phyloP scores from a whole-genome alignment of 2,113 vertebrate species.

The Hepsetus odoe region DNA sequence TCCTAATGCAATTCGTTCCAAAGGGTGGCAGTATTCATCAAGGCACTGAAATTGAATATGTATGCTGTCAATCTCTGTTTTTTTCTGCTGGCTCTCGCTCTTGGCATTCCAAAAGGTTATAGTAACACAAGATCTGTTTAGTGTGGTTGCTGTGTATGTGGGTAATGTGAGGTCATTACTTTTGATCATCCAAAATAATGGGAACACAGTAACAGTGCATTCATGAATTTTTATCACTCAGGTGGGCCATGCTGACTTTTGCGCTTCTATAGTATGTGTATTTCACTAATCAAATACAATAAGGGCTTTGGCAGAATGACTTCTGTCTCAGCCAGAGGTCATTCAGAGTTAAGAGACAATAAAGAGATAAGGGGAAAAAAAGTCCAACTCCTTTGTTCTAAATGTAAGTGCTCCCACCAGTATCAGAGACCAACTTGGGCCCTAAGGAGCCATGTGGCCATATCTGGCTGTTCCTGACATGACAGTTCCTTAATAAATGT shows the following conservation, averaged over 20 bases:
- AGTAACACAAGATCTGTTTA: conserved; percentile 29
- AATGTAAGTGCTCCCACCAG: conserved; percentile 39
- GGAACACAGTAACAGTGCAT: conserved; percentile 43
- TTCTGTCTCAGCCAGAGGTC: conserved; percentile 22
- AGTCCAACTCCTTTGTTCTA: neutral
- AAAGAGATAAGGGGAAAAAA: neutral
- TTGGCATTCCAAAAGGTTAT: conserved; percentile 28
- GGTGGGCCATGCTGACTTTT: conserved; percentile 26
- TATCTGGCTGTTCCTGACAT: conserved; percentile 54
- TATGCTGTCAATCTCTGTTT: conserved; percentile 40
- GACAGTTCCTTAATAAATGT: conserved; percentile 63
- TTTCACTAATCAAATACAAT: conserved; percentile 43
- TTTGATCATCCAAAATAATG: conserved; percentile 45
- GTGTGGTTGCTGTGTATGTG: conserved; percentile 47
- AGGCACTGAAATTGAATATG: neutral
- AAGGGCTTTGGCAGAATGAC: conserved; percentile 39
- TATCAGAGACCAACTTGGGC: conserved; percentile 37
- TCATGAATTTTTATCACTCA: conserved; percentile 32
- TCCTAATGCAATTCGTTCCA: neutral
- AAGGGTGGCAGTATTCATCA: neutral
- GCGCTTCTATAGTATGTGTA: neutral
- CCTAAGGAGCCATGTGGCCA: conserved; percentile 26
- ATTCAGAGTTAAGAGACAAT: conserved; percentile 15
- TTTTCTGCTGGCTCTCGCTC: conserved; percentile 40
- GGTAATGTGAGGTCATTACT: conserved; percentile 40